Percentiles rank a stretch among this genome's conserved stretches.
Conservation (phyloP, 2,113 vertebrate species). For the Gnathonemus longibarbis region DNA sequence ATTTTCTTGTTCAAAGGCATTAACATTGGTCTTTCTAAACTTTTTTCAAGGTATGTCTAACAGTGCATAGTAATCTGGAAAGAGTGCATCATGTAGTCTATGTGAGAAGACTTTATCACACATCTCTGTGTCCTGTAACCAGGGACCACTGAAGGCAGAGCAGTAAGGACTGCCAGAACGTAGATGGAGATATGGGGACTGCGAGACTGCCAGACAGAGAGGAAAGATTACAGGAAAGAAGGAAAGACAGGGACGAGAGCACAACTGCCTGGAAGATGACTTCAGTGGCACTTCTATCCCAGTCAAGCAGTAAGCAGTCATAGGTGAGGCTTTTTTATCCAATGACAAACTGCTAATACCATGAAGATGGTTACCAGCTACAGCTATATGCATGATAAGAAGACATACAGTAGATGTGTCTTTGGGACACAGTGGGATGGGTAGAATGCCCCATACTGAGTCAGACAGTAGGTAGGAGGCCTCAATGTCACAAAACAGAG, state of each 20-base stretch:
- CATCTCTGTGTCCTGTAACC: neutral
- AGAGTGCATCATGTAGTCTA: neutral
- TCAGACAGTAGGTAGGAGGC: neutral
- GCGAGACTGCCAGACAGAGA: neutral
- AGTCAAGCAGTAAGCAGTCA: neutral
- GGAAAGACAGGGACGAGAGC: neutral
- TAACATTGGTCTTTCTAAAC: neutral
- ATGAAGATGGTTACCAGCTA: neutral
- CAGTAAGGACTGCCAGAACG: neutral
- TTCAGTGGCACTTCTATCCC: neutral
- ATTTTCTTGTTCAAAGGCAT: neutral
- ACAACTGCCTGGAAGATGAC: neutral
- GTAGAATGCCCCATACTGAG: neutral
- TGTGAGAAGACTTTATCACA: conserved; percentile 5
- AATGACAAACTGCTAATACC: neutral
- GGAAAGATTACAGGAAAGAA: neutral
- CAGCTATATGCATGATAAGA: neutral
- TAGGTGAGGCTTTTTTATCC: neutral
- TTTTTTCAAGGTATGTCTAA: neutral
- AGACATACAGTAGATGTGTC: neutral
- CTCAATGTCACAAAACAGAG: neutral
- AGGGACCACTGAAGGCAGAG: neutral
- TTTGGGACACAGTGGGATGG: neutral
- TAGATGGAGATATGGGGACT: neutral
- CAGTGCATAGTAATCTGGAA: neutral